Evolutionary conservation across 2,797 vertebrate species (phyloP).

Genomic region (Myripristis jacobus): DNA sequence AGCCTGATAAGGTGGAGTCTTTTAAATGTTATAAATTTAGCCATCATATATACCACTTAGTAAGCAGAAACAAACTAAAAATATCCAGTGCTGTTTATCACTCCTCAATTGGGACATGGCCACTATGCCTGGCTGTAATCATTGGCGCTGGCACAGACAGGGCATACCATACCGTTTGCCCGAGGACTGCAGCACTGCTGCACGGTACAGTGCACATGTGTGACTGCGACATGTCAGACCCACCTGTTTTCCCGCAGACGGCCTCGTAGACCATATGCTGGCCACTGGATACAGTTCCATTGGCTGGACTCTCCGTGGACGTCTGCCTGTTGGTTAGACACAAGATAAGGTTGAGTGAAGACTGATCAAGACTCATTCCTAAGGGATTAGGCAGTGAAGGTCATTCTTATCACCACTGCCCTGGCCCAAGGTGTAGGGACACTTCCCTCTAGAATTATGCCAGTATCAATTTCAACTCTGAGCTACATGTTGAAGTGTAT

Average conservation of each 20-base stretch:
- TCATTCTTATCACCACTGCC: neutral
- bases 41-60: conserved; percentile 25
- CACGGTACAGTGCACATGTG: conserved; percentile 35
- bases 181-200: conserved; percentile 23
- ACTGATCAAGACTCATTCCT: conserved; percentile 32
- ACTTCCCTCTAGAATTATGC: neutral
- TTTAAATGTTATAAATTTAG: conserved; percentile 17
- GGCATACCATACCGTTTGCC: conserved; percentile 28
- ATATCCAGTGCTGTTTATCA: conserved; percentile 72
- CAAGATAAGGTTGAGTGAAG: conserved; percentile 42
- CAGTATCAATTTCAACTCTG: neutral
- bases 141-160: conserved; percentile 54
- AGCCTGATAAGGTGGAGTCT: conserved; percentile 10
- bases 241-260: conserved; percentile 86
- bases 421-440: neutral
- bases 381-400: neutral
- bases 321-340: conserved; percentile 84
- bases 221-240: conserved; percentile 68
- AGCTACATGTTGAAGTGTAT: conserved; percentile 28
- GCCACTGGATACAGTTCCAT: conserved; percentile 77
- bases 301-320: conserved; percentile 82
- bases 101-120: conserved; percentile 74
- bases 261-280: conserved; percentile 82
- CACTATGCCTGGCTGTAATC: conserved; percentile 75
- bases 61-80: conserved; percentile 61